Percentiles rank a stretch among this genome's conserved stretches.
These are phyloP conservation scores for Callinectes sapidus DNA, from an alignment of 2,888 invertebrate genomes.

Conservation along the genomic window DNA sequence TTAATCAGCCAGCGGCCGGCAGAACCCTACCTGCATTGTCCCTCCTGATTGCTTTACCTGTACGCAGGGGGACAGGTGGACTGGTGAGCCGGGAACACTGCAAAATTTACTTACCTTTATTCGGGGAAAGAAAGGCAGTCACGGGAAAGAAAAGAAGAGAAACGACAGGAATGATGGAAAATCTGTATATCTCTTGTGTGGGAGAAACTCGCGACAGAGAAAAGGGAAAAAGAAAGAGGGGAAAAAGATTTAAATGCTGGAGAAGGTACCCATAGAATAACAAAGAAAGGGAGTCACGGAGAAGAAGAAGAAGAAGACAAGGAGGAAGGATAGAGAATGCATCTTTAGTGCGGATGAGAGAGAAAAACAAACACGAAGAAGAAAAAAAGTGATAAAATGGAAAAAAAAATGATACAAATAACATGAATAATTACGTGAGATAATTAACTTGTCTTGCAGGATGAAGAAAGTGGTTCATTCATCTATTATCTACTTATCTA, in stretches of 20 bases:
- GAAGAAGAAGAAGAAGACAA: neutral
- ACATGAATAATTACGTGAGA: neutral
- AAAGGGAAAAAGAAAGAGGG: neutral
- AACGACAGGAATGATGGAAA: neutral
- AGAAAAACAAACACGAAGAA: neutral
- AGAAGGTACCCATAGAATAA: neutral
- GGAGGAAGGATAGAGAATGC: neutral
- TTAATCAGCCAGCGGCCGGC: neutral
- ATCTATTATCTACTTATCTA: neutral
- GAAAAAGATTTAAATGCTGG: neutral
- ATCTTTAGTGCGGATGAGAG: neutral
- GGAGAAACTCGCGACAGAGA: neutral
- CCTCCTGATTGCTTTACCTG: conserved; percentile 20
- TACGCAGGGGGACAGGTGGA: neutral
- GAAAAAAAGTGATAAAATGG: neutral
- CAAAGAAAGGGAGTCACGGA: neutral
- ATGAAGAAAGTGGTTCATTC: neutral
- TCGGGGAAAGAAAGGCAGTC: neutral
- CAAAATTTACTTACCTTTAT: neutral
- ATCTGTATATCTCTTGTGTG: no score
- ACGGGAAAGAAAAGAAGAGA: neutral
- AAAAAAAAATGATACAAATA: neutral
- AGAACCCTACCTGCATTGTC: conserved; percentile 19
- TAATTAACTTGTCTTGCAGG: neutral
- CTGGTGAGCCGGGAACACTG: neutral